Evolutionary conservation across 2,113 vertebrate genomes (phyloP).

Genomic region (Cyanoliseus patagonus): DNA sequence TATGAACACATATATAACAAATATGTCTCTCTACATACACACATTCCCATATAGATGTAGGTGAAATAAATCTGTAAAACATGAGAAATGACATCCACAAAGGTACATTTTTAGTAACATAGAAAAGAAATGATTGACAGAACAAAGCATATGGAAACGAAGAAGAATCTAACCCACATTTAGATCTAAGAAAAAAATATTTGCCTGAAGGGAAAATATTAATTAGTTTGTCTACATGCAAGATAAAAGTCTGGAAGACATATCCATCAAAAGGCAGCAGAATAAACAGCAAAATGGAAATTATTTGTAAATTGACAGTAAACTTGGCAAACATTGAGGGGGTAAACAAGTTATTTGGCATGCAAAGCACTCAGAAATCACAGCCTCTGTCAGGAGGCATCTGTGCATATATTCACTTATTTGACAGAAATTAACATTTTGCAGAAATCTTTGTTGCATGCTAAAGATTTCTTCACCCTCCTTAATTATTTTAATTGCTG

Average conservation of each 20-base stretch:
- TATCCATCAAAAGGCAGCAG: conserved; percentile 90
- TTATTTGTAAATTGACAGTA: conserved; percentile 94
- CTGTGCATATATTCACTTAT: conserved; percentile 87
- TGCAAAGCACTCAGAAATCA: conserved; percentile 82
- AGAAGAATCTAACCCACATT: conserved; percentile 91
- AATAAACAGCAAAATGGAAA: conserved; percentile 93
- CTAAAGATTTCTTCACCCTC: conserved; percentile 83
- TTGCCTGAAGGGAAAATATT: conserved; percentile 96
- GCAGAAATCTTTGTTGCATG: conserved; percentile 85
- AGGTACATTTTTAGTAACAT: conserved; percentile 83
- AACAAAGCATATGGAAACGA: conserved; percentile 90
- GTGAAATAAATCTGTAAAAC: conserved; percentile 74
- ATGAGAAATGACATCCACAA: conserved; percentile 69
- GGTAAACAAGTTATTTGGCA: conserved; percentile 84
- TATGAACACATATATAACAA: conserved; percentile 60
- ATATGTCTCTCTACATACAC: conserved; percentile 55
- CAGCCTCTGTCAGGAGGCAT: conserved; percentile 87
- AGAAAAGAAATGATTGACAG: conserved; percentile 87
- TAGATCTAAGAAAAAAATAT: conserved; percentile 97
- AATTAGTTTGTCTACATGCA: conserved; percentile 95
- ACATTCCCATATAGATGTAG: conserved; percentile 53
- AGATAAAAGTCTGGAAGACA: conserved; percentile 92
- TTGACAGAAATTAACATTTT: conserved; percentile 91
- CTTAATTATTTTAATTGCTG: conserved; percentile 91
- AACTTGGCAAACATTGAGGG: conserved; percentile 87